Evolutionary conservation across 2,113 vertebrate genomes (phyloP).

Genomic region (Bubo scandiacus): DNA sequence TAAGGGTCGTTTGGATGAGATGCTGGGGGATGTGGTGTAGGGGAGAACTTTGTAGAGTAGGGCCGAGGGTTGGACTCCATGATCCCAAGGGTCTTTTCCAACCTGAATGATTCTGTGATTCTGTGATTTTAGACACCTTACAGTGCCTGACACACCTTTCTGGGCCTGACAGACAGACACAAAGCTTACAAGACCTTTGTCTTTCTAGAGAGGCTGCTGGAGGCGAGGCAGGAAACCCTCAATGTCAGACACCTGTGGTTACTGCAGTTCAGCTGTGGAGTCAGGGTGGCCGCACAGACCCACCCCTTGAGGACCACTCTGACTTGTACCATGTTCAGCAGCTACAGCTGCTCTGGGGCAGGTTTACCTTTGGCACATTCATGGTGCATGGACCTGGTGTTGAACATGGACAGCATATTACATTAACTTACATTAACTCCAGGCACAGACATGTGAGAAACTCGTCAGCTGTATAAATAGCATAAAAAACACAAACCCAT

Average conservation of each 20-base stretch:
- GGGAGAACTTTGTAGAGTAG: no score
- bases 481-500: neutral
- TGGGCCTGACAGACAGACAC: neutral
- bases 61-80: no score
- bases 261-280: neutral
- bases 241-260: neutral
- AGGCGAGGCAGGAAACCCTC: neutral
- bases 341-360: neutral
- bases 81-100: no score
- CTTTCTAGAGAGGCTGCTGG: neutral
- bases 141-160: neutral
- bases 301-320: neutral
- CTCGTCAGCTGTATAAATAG: neutral
- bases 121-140: neutral
- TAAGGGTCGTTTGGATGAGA: no score
- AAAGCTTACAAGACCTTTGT: neutral
- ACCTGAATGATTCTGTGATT: no score
- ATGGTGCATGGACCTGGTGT: accelerated
- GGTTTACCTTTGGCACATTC: neutral
- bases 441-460: neutral
- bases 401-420: neutral
- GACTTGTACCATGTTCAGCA: neutral
- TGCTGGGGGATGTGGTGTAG: no score
- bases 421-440: neutral
- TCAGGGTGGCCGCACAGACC: accelerated